phyloP scores from a whole-genome alignment of 2,797 vertebrate genomes.

The Rhinella marina region DNA sequence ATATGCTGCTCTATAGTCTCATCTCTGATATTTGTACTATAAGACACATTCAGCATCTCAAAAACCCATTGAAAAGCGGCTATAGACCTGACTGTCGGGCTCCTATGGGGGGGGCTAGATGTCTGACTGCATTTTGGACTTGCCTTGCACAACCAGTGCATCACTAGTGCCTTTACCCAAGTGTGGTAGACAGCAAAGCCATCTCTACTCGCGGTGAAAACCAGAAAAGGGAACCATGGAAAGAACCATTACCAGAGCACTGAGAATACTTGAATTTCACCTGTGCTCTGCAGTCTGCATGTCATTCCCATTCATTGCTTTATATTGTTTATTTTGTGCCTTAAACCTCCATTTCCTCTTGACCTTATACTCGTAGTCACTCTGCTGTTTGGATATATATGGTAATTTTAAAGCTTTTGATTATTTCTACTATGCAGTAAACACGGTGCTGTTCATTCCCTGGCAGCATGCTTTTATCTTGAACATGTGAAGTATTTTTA shows the following conservation, averaged over 20 bases:
- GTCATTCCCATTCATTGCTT: conserved; percentile 69
- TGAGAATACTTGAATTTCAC: conserved; percentile 72
- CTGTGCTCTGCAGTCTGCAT: conserved; percentile 66
- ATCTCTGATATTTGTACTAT: conserved; percentile 5
- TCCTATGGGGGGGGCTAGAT: conserved; percentile 6
- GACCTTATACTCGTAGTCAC: conserved; percentile 63
- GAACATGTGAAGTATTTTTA: conserved; percentile 66
- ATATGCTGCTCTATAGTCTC: background rate
- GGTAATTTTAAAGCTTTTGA: conserved; percentile 66
- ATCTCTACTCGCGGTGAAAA: conserved; percentile 44
- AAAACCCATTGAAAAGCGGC: background rate
- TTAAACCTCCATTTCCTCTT: conserved; percentile 68
- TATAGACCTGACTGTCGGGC: background rate
- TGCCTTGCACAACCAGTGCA: conserved; percentile 58
- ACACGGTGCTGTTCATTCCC: conserved; percentile 68
- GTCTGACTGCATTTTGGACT: conserved; percentile 35
- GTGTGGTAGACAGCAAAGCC: conserved; percentile 34
- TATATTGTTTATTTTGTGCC: conserved; percentile 66
- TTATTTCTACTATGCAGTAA: conserved; percentile 72
- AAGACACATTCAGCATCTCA: background rate
- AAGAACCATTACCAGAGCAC: conserved; percentile 63
- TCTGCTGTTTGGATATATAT: conserved; percentile 65
- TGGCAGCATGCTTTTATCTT: conserved; percentile 70
- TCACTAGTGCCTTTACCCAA: conserved; percentile 56
- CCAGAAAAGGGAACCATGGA: conserved; percentile 64